Evolutionary conservation across 2,888 invertebrate genomes (phyloP), one percentile per base, ranked within the genome.

Genomic region (Geotrupes spiniger): DNA sequence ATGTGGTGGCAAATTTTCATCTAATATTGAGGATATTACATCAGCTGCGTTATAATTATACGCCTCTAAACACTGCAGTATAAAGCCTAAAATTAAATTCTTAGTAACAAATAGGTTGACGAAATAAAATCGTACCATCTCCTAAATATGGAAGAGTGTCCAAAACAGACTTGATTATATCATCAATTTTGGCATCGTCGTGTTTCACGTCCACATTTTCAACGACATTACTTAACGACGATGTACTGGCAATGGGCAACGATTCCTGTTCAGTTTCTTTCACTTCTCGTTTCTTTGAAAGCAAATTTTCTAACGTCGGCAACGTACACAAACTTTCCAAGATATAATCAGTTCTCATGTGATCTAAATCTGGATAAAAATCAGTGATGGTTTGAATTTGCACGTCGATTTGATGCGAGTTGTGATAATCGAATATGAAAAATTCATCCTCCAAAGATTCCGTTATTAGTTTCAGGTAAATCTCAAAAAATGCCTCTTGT

Each of bases 21-120:
- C 94, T 39, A 96, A 72, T 49, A 95, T 76, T 37, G 89, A 88
- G 66, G 91, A 85, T 49, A 96, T 86, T 2, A 92, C 91, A 58
- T 81, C 78, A 57, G 86, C 87, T 1, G 84, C 77, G 59, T 86
- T 81, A 69, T 83, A 87, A 12, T 87, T 82, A 63, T 89, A 92
- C 63, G 87, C 81, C 59, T 87, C 78, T 43, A 95, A 74, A 60
- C 92, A 87, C 64, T 81, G 80, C 71, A 91, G 72, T 25, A 85
- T 78, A 52, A 82, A 82, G 0, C 82, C 68, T 65, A 46, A 40
- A 21, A 21, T 21, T 3, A 3, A 4, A 21, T n/a, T n/a, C n/a
- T n/a, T n/a, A n/a, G n/a, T n/a, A n/a, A n/a, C n/a, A n/a, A n/a
- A n/a, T n/a, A n/a, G n/a, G n/a, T n/a, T n/a, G n/a, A n/a, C n/a